Base-by-base conservation (phyloP, 1,140 invertebrate species). In the Atta cephalotes region DNA sequence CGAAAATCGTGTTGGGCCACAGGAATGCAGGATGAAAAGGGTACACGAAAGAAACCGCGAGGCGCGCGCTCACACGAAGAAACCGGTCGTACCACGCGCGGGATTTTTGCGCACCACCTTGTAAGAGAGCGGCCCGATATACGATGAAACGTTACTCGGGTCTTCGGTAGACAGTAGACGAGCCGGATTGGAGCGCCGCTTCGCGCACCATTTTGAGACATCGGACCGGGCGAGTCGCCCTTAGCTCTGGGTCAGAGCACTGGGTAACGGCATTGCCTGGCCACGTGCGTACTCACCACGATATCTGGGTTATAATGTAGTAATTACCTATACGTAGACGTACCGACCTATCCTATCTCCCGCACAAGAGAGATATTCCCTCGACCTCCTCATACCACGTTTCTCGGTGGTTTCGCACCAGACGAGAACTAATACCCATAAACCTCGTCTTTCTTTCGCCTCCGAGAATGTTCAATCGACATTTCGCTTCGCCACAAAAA, bases 181-280 rank as follows among this genome's bases (percentile, higher is more conserved):
- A 91, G 90, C 91, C 90, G 87, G 91, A 92, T 90, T 87, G 80
- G 74, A 76, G 68, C 89, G 16, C 63, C 65, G 49, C 79, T 21
- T 7, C 49, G 66, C 86, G 86, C 86, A 88, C 92, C 92, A 93
- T 93, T 93, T 92, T 89, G 79, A 92, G 92, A 86, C 90, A 93
- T 90, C 85, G 87, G 86, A 82, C 77, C 89, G 68, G 77, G 66
- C 82, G 68, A 77, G 92, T 93, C 90, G 93, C 93, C 93, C 93
- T 94, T 94, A 93, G 93, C 93, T 93, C 93, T 94, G 92, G 93
- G 93, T 94, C 93, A 94, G 93, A 92, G 90, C 92, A 93, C 90
- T 91, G 93, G 90, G 90, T 94, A 94, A 94, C 93, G 93, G 93
- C 91, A 93, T 91, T 89, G 85, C 89, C 80, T 31, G 87, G 84